phyloP scores from a whole-genome alignment of 1,140 invertebrate genomes.

The Neodiprion pinetum region DNA sequence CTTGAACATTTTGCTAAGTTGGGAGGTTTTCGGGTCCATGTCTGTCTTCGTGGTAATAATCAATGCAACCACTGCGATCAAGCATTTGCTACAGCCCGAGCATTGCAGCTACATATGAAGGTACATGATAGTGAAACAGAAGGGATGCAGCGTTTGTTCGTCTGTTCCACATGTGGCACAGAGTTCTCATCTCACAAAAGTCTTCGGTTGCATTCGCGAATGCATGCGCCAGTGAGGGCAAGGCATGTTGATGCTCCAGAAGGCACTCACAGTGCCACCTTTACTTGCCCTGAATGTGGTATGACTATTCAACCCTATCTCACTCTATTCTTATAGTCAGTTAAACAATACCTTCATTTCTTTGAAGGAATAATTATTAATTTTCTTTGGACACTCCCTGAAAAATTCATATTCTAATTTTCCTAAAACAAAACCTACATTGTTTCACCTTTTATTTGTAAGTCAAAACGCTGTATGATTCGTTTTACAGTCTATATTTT shows the following conservation, averaged over 20 bases:
- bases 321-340: constrained; percentile 12
- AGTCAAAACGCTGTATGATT: too few relatives aligned
- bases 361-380: too few relatives aligned
- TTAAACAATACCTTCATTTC: background rate
- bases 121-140: constrained; percentile 46
- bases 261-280: constrained; percentile 49
- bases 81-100: constrained; percentile 52
- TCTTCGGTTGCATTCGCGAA: constrained; percentile 72
- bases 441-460: too few relatives aligned
- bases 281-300: constrained; percentile 57
- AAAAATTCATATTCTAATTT: too few relatives aligned
- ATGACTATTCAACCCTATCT: constrained; percentile 24
- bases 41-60: constrained; percentile 50
- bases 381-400: too few relatives aligned
- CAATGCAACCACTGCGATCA: constrained; percentile 54
- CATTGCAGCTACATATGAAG: constrained; percentile 52
- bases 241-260: constrained; percentile 65
- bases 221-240: constrained; percentile 72
- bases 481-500: too few relatives aligned
- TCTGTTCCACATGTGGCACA: constrained; percentile 71
- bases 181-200: constrained; percentile 72
- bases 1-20: constrained; percentile 51
- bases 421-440: too few relatives aligned
- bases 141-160: constrained; percentile 44
- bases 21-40: constrained; percentile 51